Evolutionary conservation across 1,140 invertebrate species (phyloP), one percentile per base, ranked within the genome.

Genomic region (Macrocentrus cingulum): DNA sequence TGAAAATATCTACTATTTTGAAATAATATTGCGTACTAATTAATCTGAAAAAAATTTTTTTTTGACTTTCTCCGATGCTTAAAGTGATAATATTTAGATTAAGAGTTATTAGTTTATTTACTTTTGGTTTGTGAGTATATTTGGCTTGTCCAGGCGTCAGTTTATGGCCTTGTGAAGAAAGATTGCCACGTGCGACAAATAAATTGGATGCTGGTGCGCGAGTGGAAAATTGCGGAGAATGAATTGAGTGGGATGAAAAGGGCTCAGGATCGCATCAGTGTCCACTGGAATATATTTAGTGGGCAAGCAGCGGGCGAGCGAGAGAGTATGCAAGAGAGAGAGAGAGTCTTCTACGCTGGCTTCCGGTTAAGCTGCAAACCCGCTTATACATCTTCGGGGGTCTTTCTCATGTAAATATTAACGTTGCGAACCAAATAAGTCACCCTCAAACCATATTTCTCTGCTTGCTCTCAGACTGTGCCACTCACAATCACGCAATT

Each of bases 381-480:
- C 50, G 49, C 56, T 64, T 64, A 69, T 72, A 72, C 69, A 71
- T 72, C 62, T 66, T 57, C 59, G 46, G 49, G n/a, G n/a, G 46
- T 67, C 64, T 67, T 69, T 71, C 64, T 70, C 61, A 66, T 69
- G 69, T 68, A 69, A 71, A 72, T 70, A 72, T 60, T 49, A 59
- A 62, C 53, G 55, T 41, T 54, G 60, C 64, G 50, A 60, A 62
- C 56, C 64, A 51, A n/a, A n/a, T n/a, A 18, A 59, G 34, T 45
- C 57, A 37, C 8, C 39, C 20, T 44, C 36, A 55, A 66, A 61
- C 49, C 48, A 4, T 39, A 4, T 11, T 15, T 39, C n/a, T 39
- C 39, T 54, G 58, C 42, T 16, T 34, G 22, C 44, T 41, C 19
- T 15, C 49, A n/a, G n/a, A n/a, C n/a, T n/a, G 58, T 36, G 44